Evolutionary conservation across 2,797 vertebrate species (phyloP), one percentile per base, ranked within the genome.

Genomic region (Novumbra hubbsi): DNA sequence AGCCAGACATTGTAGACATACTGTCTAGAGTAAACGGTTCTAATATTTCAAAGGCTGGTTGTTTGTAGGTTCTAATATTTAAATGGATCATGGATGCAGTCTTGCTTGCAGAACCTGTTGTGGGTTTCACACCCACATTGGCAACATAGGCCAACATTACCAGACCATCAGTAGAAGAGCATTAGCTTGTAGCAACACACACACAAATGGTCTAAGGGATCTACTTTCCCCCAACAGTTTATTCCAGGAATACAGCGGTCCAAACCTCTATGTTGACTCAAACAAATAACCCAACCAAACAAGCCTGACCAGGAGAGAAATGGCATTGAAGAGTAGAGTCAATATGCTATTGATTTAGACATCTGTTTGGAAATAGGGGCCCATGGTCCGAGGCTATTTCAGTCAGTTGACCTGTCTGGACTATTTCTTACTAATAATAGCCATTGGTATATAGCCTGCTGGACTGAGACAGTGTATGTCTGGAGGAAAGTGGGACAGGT

Each of bases 371-470:
- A 81, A 75, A 52, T 70, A 15, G 72, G 67, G 1, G 72, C 52
- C 50, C 38, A 68, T 24, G 55, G 16, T 50, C n/a, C 0, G 67
- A 50, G 38, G 32, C 71, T 85, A 82, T 83, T 84, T 80, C 78
- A 71, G 83, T 78, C 75, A 19, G 52, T 68, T 38, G 1, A 49
- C 71, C 9, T 45, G 67, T 67, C 74, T 73, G 63, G 24, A 19
- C 16, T 72, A 50, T 28, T 63, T 63, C 60, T 50, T 75, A 80
- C 86, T 81, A 79, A 77, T 78, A 82, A 81, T 78, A 84, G 73
- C 12, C 71, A 76, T 74, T 68, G 70, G 78, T 69, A 34, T 6
- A 57, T 34, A 65, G 5, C 71, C 11, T 75, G 52, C 70, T 34
- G 17, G 52, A 57, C 52, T 60, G n/a, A 57, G n/a, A 62, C 52